Percentiles rank a stretch among this genome's conserved stretches.
Conservation (phyloP, 2,797 vertebrate species). For the Centropyge bicolor region DNA sequence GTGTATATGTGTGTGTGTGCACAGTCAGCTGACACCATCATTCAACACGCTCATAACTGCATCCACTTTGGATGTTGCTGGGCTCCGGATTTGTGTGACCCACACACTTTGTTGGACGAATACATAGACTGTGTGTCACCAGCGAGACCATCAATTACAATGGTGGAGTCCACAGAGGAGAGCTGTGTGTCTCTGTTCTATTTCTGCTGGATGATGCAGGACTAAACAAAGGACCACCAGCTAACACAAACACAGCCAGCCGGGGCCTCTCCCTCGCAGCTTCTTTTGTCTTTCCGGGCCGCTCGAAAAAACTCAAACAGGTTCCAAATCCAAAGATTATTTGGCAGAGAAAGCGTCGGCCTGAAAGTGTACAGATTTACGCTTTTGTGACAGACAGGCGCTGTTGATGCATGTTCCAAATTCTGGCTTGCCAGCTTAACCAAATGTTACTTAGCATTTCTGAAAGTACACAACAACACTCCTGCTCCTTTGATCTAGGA, state of each 20-base stretch:
- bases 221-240: conserved; percentile 78
- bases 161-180: conserved; percentile 31
- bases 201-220: conserved; percentile 69
- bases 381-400: conserved; percentile 4
- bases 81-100: conserved; percentile 47
- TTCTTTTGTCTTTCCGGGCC: conserved; percentile 21
- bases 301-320: conserved; percentile 11
- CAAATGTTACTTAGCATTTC: conserved; percentile 11
- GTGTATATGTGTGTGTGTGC: conserved; percentile 1
- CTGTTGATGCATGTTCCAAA: conserved; percentile 8
- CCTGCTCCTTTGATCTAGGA: neutral
- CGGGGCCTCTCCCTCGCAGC: conserved; percentile 32
- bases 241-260: conserved; percentile 58
- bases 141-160: conserved; percentile 68
- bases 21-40: conserved; percentile 43
- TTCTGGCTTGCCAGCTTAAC: conserved; percentile 10
- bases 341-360: neutral
- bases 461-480: conserved; percentile 11
- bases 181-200: conserved; percentile 43
- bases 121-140: conserved; percentile 65
- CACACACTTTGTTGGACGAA: conserved; percentile 42
- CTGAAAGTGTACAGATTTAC: conserved; percentile 24
- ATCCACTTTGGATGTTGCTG: conserved; percentile 38
- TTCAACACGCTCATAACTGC: conserved; percentile 25
- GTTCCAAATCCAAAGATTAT: conserved; percentile 4